A percentile compares a stretch with the other conserved stretches of the same genome.
These are phyloP conservation scores for Homalodisca vitripennis DNA, from an alignment of 1,140 invertebrate genomes.

Conservation along the genomic window DNA sequence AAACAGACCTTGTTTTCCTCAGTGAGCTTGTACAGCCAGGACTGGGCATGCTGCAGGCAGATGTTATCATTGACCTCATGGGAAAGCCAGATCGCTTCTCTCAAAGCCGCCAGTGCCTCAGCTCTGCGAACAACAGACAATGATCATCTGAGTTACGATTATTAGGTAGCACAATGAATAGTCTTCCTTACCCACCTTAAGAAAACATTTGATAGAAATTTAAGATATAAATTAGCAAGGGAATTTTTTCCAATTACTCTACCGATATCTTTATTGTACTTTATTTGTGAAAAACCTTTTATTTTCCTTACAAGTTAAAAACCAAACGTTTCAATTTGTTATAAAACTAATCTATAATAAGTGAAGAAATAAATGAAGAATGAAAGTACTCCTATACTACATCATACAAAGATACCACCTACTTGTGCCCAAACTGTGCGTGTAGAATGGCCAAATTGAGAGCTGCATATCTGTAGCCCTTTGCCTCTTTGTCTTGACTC, in stretches of 20 bases:
- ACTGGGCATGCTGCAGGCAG: constrained; percentile 81
- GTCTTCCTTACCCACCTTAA: no score
- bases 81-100: constrained; percentile 83
- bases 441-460: constrained; percentile 86
- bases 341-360: no score
- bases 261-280: no score
- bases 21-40: constrained; percentile 72
- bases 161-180: neutral
- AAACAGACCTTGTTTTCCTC: constrained; percentile 51
- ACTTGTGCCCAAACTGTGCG: constrained; percentile 83
- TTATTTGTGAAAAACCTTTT: no score
- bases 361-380: no score
- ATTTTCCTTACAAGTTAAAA: no score
- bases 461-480: constrained; percentile 82
- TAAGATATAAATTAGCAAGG: no score
- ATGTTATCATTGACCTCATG: constrained; percentile 83
- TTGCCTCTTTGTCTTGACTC: constrained; percentile 54
- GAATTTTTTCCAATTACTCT: no score
- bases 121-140: constrained; percentile 53
- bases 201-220: no score
- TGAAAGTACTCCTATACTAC: no score
- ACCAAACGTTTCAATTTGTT: no score
- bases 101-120: constrained; percentile 73
- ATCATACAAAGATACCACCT: no score
- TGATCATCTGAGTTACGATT: neutral